Evolutionary conservation across 1,140 invertebrate species (phyloP), one percentile per base, ranked within the genome.

Genomic region (Halictus rubicundus): DNA sequence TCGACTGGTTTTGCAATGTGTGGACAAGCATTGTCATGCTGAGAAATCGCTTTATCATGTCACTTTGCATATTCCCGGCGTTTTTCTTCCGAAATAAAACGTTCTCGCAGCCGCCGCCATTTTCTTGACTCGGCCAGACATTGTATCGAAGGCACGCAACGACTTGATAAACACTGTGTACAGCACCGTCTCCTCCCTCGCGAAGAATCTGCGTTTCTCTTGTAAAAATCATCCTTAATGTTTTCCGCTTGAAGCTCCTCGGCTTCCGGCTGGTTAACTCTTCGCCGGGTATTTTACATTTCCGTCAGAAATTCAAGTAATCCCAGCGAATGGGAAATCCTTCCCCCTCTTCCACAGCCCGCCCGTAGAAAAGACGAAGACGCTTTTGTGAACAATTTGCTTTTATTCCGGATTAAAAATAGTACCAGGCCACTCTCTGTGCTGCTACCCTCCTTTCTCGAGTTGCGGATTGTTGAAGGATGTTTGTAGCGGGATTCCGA

Each of bases 291-390:
- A 57, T 57, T 57, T 8, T 9, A 23, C 54, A 21, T n/a, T 57
- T n/a, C 54, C 54, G 54, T 57, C 8, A n/a, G 54, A 57, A 57
- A 57, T 57, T 57, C n/a, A n/a, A 57, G 54, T n/a, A 57, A 57
- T 57, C 54, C 19, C 54, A 7, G 21, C 19, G 54, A 57, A 57
- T n/a, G n/a, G 21, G 54, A 57, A 57, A 57, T 57, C 54, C n/a
- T 57, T n/a, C 16, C 49, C 14, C 49, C 21, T n/a, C n/a, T n/a
- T n/a, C n/a, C n/a, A n/a, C n/a, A n/a, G n/a, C n/a, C 6, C 1
- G 6, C 8, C 0, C 4, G 5, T 7, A n/a, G 54, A 23, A 7
- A 57, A 57, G n/a, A 54, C 49, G 49, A 21, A 54, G 49, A 21
- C 49, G 54, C n/a, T n/a, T n/a, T n/a, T 57, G 19, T 52, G n/a